Percentiles rank a stretch among this genome's conserved stretches.
These are phyloP conservation scores for Scaptomyza polygonia DNA, from an alignment of 2,888 invertebrate genomes.

Conservation along the genomic window DNA sequence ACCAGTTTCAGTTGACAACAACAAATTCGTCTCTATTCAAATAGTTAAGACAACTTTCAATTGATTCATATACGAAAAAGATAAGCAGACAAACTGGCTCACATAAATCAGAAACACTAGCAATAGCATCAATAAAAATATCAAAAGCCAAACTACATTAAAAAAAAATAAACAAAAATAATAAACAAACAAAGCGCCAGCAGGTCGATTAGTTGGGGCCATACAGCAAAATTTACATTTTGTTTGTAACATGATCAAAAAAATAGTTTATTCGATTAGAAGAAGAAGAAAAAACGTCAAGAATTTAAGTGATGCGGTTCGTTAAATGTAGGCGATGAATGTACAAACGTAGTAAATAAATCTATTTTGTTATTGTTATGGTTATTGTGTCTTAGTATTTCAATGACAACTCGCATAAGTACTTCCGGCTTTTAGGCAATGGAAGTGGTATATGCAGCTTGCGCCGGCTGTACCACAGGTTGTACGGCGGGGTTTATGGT, in stretches of 20 bases:
- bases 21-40: slow-evolving; percentile 28
- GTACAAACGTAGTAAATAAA: slow-evolving; percentile 15
- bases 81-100: slow-evolving; percentile 58
- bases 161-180: neutral
- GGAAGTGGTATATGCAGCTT: slow-evolving; percentile 59
- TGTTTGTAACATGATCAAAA: slow-evolving; percentile 51
- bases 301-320: slow-evolving; percentile 26
- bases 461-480: slow-evolving; percentile 32
- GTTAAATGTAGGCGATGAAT: slow-evolving; percentile 1
- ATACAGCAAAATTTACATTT: slow-evolving; percentile 30
- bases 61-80: slow-evolving; percentile 14
- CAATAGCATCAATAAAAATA: slow-evolving; percentile 51
- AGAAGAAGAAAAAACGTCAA: slow-evolving; percentile 25
- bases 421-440: slow-evolving; percentile 56
- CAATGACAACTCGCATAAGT: slow-evolving; percentile 27
- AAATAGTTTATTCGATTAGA: slow-evolving; percentile 62
- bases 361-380: slow-evolving; percentile 15
- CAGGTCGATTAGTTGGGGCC: neutral
- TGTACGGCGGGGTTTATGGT: slow-evolving; percentile 24
- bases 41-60: slow-evolving; percentile 56
- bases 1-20: slow-evolving; percentile 56
- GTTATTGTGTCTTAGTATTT: slow-evolving; percentile 10
- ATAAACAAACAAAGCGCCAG: slow-evolving; percentile 3
- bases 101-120: slow-evolving; percentile 21
- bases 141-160: slow-evolving; percentile 43